These are phyloP conservation scores for Stomatorhinus ivindoensis DNA, from an alignment of 2,113 vertebrate species.

Conservation along the genomic window DNA sequence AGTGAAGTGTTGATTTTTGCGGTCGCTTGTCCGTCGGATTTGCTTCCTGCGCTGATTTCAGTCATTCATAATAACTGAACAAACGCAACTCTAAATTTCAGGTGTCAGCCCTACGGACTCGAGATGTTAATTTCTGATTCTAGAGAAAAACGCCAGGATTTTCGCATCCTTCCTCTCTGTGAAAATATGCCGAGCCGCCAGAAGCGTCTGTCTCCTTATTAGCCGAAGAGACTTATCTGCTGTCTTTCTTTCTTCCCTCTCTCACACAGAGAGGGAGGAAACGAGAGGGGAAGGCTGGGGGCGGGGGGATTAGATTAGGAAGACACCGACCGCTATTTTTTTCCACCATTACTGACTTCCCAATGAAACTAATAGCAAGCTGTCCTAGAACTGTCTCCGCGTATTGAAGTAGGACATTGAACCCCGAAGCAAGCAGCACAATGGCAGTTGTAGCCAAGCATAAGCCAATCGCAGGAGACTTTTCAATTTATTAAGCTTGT, in stretches of 20 bases:
- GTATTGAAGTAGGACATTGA: neutral
- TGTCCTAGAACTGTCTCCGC: neutral
- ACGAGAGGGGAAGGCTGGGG: neutral
- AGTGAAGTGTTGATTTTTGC: neutral
- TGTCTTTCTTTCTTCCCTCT: neutral
- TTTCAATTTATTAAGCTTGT: neutral
- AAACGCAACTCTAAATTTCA: neutral
- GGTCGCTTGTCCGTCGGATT: neutral
- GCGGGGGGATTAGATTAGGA: neutral
- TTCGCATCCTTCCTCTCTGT: neutral
- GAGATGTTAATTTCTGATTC: neutral
- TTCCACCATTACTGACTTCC: neutral
- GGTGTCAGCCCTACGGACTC: neutral
- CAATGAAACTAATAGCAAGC: neutral
- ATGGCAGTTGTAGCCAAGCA: neutral
- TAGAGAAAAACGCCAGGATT: neutral
- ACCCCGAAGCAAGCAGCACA: neutral
- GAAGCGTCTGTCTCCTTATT: neutral
- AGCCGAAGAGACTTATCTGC: neutral
- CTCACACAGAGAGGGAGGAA: neutral
- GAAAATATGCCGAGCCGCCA: neutral
- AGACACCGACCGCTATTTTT: neutral
- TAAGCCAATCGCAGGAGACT: neutral
- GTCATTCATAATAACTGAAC: neutral
- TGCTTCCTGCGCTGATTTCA: neutral